These are phyloP conservation scores for Myocastor coypus DNA, from an alignment of 2,113 vertebrate species.

Conservation along the genomic window DNA sequence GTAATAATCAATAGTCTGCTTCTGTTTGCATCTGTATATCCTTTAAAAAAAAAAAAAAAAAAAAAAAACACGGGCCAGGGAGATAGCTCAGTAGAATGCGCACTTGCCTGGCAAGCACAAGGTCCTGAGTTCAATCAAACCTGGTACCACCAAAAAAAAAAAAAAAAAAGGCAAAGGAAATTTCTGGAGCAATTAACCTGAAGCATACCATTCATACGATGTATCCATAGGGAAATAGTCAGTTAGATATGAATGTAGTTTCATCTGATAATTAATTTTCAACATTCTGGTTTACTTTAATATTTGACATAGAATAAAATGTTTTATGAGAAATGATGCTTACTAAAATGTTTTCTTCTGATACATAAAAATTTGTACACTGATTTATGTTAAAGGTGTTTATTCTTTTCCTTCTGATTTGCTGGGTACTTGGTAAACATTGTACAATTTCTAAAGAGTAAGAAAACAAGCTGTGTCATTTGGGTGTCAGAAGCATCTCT, in stretches of 20 bases:
- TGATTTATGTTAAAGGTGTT: neutral
- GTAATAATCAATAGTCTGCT: neutral
- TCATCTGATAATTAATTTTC: neutral
- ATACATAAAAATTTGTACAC: neutral
- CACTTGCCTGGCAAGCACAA: no score
- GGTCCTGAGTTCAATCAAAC: no score
- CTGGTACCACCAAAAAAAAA: no score
- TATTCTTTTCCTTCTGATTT: neutral
- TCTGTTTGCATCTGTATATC: slow-evolving; percentile 10
- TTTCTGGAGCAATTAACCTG: neutral
- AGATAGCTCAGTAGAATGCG: no score
- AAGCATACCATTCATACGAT: neutral
- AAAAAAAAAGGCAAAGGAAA: neutral
- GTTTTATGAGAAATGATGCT: neutral
- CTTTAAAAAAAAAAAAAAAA: neutral
- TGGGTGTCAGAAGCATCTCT: neutral
- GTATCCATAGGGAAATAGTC: neutral
- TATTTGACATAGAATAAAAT: slow-evolving; percentile 1
- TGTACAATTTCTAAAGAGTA: neutral
- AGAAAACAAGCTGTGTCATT: neutral
- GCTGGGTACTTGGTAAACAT: neutral
- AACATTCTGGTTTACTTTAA: slow-evolving; percentile 9
- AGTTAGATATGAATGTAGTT: neutral
- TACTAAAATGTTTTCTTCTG: neutral
- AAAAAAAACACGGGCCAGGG: no score